phyloP scores from a whole-genome alignment of 2,888 invertebrate genomes.

The Leptarthrus brevirostris region DNA sequence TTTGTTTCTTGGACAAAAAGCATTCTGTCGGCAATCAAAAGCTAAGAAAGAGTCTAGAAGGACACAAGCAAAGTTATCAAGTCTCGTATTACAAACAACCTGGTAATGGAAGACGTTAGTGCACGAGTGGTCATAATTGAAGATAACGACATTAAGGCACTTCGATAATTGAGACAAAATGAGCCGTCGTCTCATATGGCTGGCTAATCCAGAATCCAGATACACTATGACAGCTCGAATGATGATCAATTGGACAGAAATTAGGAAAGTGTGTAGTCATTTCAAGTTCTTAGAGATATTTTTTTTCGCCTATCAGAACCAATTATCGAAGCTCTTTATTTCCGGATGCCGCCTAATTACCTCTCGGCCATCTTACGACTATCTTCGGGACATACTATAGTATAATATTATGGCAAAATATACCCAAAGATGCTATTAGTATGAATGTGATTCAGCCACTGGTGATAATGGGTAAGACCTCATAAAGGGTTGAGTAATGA shows the following conservation, averaged over 20 bases:
- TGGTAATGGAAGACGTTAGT: constrained; percentile 26
- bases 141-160: constrained; percentile 38
- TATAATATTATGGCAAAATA: neutral
- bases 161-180: constrained; percentile 40
- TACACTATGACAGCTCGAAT: neutral
- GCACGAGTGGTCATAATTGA: constrained; percentile 22
- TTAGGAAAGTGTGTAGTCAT: constrained; percentile 1
- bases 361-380: neutral
- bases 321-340: constrained; percentile 40
- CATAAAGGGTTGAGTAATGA: too few relatives aligned
- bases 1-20: neutral
- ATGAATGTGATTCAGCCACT: too few relatives aligned
- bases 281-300: neutral
- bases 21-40: neutral
- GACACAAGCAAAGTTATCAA: too few relatives aligned
- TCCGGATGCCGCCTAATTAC: constrained; percentile 31
- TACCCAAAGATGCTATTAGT: too few relatives aligned
- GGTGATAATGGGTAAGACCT: too few relatives aligned
- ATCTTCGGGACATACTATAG: too few relatives aligned
- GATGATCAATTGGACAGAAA: constrained; percentile 1
- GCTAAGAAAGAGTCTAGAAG: neutral
- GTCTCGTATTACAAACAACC: neutral
- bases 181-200: constrained; percentile 35
- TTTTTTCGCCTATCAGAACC: constrained; percentile 1
- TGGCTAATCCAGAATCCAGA: too few relatives aligned